These are phyloP conservation scores for Cyanoramphus novaezelandiae DNA, from an alignment of 2,113 vertebrate species.

Conservation along the genomic window DNA sequence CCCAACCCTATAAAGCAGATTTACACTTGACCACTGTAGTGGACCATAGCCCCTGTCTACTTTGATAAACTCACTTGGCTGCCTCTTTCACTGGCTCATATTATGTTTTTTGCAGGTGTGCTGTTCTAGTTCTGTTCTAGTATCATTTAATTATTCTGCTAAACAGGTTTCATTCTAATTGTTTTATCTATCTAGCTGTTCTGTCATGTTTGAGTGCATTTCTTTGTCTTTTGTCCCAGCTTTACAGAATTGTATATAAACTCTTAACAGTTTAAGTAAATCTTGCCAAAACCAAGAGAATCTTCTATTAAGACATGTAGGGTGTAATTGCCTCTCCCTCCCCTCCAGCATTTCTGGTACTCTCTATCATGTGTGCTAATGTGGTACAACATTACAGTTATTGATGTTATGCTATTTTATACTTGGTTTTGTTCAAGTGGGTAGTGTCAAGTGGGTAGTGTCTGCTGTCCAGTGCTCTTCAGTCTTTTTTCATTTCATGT, in stretches of 20 bases:
- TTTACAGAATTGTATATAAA: background rate
- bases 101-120: background rate
- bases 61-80: background rate
- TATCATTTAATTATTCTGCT: background rate
- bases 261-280: background rate
- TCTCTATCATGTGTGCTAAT: background rate
- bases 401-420: background rate
- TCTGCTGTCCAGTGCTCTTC: background rate
- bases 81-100: background rate
- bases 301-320: background rate
- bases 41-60: background rate
- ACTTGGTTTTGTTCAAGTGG: background rate
- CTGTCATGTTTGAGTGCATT: background rate
- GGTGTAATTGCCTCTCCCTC: background rate
- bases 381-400: background rate
- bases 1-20: background rate
- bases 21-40: background rate
- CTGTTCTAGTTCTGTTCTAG: background rate
- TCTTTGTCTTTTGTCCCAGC: background rate
- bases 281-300: background rate
- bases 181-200: background rate
- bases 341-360: background rate
- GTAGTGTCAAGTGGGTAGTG: background rate
- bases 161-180: background rate
- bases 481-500: background rate